These are phyloP conservation scores for Bombus ignitus DNA, from an alignment of 1,140 invertebrate genomes.

Conservation along the genomic window DNA sequence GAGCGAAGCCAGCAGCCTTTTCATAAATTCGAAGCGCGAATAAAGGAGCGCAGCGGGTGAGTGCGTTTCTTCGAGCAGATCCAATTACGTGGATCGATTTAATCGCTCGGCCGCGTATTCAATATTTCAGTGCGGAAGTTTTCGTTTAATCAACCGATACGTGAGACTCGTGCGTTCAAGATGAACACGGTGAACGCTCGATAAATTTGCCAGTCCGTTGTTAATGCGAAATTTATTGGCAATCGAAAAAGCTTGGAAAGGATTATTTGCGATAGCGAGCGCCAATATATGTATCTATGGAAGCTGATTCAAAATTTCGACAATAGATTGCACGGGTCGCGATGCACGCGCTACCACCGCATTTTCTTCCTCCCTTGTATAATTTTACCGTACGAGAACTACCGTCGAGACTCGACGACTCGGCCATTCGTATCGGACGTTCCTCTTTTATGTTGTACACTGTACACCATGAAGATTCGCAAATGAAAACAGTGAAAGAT, in stretches of 20 bases:
- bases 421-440: constrained; percentile 17
- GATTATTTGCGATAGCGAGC: neutral
- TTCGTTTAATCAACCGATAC: neutral
- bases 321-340: neutral
- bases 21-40: neutral
- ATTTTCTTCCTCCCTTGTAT: neutral
- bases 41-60: neutral
- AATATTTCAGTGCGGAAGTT: neutral
- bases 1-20: neutral
- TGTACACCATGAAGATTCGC: neutral
- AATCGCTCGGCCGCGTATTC: neutral
- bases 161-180: neutral
- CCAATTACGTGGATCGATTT: constrained; percentile 15
- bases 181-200: neutral
- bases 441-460: neutral
- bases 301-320: neutral
- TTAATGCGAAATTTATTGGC: neutral
- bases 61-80: neutral
- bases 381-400: constrained; percentile 7
- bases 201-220: neutral
- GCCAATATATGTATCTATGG: neutral
- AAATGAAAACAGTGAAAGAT: neutral
- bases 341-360: neutral
- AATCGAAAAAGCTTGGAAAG: neutral
- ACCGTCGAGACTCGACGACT: constrained; percentile 20